Percentiles rank a stretch among this genome's conserved stretches.
phyloP scores from a whole-genome alignment of 2,888 invertebrate genomes.

The Ryuthela nishihirai region DNA sequence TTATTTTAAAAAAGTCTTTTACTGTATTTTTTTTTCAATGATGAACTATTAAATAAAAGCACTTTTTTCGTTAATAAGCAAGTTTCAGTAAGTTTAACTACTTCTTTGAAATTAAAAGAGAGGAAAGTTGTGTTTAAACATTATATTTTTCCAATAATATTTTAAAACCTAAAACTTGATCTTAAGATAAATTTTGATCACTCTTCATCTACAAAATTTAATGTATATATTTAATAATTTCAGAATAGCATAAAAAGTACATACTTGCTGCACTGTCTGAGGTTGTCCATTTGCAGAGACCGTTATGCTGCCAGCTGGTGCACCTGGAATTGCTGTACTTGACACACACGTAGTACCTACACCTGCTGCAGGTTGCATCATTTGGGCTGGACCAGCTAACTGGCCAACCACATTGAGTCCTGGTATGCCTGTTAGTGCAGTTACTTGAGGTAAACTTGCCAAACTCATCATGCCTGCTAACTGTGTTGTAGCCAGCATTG shows the following conservation, averaged over 20 bases:
- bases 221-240: no score
- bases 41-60: no score
- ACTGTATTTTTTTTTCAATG: no score
- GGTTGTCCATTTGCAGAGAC: constrained; percentile 31
- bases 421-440: constrained; percentile 31
- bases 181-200: not conserved
- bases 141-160: not conserved
- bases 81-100: no score
- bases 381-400: constrained; percentile 14
- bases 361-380: constrained; percentile 5
- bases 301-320: constrained; percentile 11
- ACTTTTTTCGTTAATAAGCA: no score
- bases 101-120: no score
- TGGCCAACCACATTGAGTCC: constrained; percentile 29
- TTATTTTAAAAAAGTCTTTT: no score
- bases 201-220: no score
- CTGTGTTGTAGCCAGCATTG: constrained; percentile 27
- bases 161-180: not conserved
- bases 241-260: no score
- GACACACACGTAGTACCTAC: not conserved
- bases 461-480: constrained; percentile 36
- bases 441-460: constrained; percentile 35
- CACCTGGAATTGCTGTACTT: constrained; percentile 12
- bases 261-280: constrained; percentile 4
- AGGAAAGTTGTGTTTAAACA: no score